Evolutionary conservation across 2,888 invertebrate genomes (phyloP).

Genomic region (Allolobophora icterica): DNA sequence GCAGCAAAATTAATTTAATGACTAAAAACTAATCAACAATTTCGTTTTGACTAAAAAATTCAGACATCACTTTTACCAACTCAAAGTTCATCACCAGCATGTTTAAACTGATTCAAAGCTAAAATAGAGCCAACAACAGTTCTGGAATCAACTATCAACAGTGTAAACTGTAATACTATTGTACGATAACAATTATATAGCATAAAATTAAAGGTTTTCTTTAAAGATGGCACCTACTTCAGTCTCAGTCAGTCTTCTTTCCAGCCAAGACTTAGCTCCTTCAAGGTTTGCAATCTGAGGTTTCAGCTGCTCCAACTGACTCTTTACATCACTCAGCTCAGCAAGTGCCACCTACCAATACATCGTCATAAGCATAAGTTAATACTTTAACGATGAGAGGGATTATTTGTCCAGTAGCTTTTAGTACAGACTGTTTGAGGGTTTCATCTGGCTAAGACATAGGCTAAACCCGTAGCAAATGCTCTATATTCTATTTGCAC

Average conservation of each 20-base stretch:
- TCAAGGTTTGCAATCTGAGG: conserved; percentile 50
- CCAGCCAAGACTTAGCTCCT: conserved; percentile 56
- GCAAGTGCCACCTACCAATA: conserved; percentile 13
- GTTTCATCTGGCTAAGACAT: background rate
- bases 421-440: too few species aligned
- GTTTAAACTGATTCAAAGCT: background rate
- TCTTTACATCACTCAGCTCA: conserved; percentile 42
- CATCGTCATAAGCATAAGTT: background rate
- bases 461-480: background rate
- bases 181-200: too few species aligned
- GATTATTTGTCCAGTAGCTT: too few species aligned
- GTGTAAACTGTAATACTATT: too few species aligned
- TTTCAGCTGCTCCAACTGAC: conserved; percentile 53
- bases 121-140: background rate
- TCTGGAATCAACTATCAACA: background rate
- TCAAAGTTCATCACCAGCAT: background rate
- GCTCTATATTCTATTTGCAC: background rate
- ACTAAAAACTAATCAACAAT: too few species aligned
- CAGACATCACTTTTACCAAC: too few species aligned
- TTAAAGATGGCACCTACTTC: conserved; percentile 49
- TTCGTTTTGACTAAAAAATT: too few species aligned
- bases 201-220: too few species aligned
- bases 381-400: too few species aligned
- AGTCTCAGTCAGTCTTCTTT: conserved; percentile 59
- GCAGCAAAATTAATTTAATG: too few species aligned